Percentiles rank a stretch among this genome's conserved stretches.
phyloP scores from a whole-genome alignment of 2,888 invertebrate species.

The Argyra leucocephala region DNA sequence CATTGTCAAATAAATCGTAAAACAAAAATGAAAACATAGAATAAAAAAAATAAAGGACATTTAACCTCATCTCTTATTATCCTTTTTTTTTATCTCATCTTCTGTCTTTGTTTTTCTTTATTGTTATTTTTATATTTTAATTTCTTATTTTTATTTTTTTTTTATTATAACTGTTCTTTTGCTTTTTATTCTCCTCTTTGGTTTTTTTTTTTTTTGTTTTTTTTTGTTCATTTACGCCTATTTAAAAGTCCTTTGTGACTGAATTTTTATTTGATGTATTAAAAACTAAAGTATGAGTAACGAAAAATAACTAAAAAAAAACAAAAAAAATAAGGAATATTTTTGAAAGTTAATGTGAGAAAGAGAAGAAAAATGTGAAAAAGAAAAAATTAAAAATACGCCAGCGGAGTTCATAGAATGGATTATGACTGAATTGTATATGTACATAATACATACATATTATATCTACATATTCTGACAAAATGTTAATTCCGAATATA shows the following conservation, averaged over 20 bases:
- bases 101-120: background rate
- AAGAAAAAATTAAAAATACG: background rate
- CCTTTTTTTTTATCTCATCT: background rate
- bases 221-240: conserved; percentile 2
- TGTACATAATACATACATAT: too few relatives aligned
- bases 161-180: background rate
- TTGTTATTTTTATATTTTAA: background rate
- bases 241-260: background rate
- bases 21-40: background rate
- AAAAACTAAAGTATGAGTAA: background rate
- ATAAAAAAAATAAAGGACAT: background rate
- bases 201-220: background rate
- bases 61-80: background rate
- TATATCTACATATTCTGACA: too few relatives aligned
- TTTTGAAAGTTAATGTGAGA: too few relatives aligned
- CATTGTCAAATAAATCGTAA: background rate
- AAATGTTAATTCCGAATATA: too few relatives aligned
- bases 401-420: background rate
- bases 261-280: background rate
- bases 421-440: too few relatives aligned
- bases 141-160: background rate
- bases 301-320: background rate
- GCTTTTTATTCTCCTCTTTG: too few relatives aligned
- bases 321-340: background rate
- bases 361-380: too few relatives aligned